A percentile compares a stretch with the other conserved stretches of the same genome.
phyloP scores from a whole-genome alignment of 2,888 invertebrate species.

The Metopia argyrocephala region DNA sequence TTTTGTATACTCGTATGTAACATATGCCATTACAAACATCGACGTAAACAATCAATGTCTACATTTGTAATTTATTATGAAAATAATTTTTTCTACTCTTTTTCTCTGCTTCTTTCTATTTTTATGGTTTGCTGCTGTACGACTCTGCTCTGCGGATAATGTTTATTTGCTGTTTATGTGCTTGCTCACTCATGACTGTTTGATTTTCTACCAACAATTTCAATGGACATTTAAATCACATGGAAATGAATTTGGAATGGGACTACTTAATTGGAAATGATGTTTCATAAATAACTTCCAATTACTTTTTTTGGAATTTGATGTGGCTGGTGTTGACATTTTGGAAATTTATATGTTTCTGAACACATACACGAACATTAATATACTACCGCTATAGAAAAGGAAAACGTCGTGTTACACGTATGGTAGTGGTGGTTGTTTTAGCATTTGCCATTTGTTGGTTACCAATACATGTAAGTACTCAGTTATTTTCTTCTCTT shows the following conservation, averaged over 20 bases:
- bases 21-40: too few species aligned
- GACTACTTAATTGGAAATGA: not conserved
- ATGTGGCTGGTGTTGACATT: not conserved
- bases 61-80: too few species aligned
- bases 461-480: slow-evolving; percentile 93
- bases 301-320: too few species aligned
- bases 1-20: too few species aligned
- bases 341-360: not conserved
- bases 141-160: too few species aligned
- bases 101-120: too few species aligned
- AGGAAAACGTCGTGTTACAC: slow-evolving; percentile 92
- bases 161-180: not conserved
- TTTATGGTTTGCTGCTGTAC: too few species aligned
- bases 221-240: not conserved
- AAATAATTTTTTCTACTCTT: too few species aligned
- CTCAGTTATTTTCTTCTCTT: not conserved
- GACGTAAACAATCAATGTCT: too few species aligned
- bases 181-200: not conserved
- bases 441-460: slow-evolving; percentile 95
- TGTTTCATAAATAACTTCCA: not conserved
- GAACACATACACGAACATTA: not conserved
- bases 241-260: not conserved
- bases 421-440: slow-evolving; percentile 94
- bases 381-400: slow-evolving; percentile 78
- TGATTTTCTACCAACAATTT: not conserved